These are phyloP conservation scores for Gymnogyps californianus DNA, from an alignment of 2,113 vertebrate genomes.

Conservation along the genomic window DNA sequence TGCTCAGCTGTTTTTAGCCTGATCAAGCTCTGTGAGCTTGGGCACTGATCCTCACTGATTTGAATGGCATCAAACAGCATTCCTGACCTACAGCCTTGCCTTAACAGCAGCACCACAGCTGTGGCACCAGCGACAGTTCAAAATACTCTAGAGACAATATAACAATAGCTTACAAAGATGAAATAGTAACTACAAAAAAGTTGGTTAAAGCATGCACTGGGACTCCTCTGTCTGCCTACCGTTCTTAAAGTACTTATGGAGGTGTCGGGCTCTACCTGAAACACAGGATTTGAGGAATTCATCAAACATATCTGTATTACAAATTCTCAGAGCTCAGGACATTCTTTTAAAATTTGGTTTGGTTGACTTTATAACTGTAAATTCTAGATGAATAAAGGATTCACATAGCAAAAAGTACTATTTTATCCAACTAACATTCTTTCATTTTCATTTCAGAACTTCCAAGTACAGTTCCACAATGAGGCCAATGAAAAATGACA, in stretches of 20 bases:
- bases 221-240: background rate
- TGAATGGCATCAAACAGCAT: fast-evolving
- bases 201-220: background rate
- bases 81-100: background rate
- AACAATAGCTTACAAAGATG: background rate
- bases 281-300: background rate
- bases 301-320: background rate
- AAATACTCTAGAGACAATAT: background rate
- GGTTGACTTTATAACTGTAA: background rate
- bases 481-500: background rate
- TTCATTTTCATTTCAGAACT: background rate
- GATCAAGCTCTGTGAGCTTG: background rate
- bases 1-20: background rate
- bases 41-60: background rate
- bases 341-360: background rate
- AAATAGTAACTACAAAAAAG: background rate
- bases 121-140: background rate
- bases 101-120: background rate
- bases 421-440: background rate
- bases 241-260: background rate
- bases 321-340: background rate
- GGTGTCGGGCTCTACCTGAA: background rate
- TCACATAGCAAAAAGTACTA: background rate
- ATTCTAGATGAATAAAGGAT: background rate
- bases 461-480: background rate